Evolutionary conservation across 1,140 invertebrate species (phyloP), one percentile per base, ranked within the genome.

Genomic region (Microplitis demolitor): DNA sequence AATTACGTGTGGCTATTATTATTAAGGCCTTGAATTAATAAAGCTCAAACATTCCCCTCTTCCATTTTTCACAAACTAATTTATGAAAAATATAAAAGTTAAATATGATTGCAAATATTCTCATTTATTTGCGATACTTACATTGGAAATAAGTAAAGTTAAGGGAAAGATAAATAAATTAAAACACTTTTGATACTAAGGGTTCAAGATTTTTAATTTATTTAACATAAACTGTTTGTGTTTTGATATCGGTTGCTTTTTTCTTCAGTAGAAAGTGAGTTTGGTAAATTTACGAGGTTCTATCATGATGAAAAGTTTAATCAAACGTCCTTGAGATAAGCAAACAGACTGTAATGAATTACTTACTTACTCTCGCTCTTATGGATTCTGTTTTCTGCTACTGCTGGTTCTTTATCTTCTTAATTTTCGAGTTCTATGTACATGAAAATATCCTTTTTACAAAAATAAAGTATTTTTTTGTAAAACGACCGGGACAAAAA

Each of bases 271-370:
- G 54, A 60, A 24, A 37, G 13, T 69, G 33, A 56, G 66, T 69
- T 58, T 33, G 2, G 54, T 24, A 56, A 69, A 45, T 58, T 14
- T 16, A 24, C 60, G 50, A 64, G 33, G 53, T 62, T 63, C 72
- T 24, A 24, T 69, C 66, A 60, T 34, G 14, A 60, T 50, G 45
- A 61, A 70, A 62, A 74, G 72, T 74, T 66, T 68, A 63, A 69
- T 74, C 60, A 66, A 74, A 74, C 61, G 45, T 39, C 33, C 60
- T 34, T 24, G 37, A 50, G 60, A 33, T 51, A 51, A n/a, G 73
- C 45, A 77, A 77, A 74, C 67, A 77, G 72, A 53, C 58, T 56
- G 8, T 77, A 77, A 77, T 77, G 70, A 77, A 77, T 77, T 77
- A 74, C 71, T 72, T 66, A 70, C 50, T 67, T 54, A 34, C 51